phyloP scores from a whole-genome alignment of 2,888 invertebrate genomes.

The Megalurothrips usitatus region DNA sequence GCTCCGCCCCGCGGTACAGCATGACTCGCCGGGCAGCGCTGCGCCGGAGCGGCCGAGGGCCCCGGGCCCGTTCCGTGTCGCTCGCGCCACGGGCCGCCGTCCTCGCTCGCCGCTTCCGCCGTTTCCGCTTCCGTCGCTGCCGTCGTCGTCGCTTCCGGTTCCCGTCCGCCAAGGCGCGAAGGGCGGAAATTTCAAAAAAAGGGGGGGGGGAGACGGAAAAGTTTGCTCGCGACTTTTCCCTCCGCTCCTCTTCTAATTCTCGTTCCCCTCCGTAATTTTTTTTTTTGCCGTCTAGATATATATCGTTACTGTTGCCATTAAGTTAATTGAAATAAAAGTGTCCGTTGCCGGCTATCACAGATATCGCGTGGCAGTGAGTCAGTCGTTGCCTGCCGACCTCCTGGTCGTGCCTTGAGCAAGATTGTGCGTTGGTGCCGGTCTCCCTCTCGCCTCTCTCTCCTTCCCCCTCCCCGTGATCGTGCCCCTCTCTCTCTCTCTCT shows the following conservation, averaged over 20 bases:
- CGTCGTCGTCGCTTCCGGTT: not conserved
- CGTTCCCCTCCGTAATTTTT: not conserved
- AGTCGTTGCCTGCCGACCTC: not conserved
- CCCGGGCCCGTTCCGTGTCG: not conserved
- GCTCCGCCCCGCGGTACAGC: slow-evolving; percentile 20
- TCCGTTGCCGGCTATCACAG: slow-evolving; percentile 3
- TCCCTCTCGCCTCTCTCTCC: slow-evolving; percentile 31
- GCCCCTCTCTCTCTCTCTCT: slow-evolving; percentile 33
- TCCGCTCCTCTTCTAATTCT: not conserved
- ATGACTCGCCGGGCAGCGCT: not conserved
- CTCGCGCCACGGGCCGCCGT: not conserved
- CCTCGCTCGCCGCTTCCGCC: not conserved
- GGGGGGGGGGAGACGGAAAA: not conserved
- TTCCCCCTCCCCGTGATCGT: slow-evolving; percentile 33
- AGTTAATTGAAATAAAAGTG: not conserved
- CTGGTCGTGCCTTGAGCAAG: not conserved
- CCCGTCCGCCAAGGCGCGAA: not conserved
- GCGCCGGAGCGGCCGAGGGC: not conserved
- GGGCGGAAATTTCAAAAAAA: not conserved
- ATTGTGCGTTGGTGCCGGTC: slow-evolving; percentile 32
- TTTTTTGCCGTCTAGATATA: not conserved
- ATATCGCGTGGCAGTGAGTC: slow-evolving; percentile 21
- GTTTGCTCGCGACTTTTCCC: not conserved
- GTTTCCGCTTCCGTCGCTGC: not conserved
- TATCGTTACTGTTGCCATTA: not conserved